A percentile compares a stretch with the other conserved stretches of the same genome.
Evolutionary conservation across 2,797 vertebrate species (phyloP).

Genomic region (Pempheris klunzingeri): DNA sequence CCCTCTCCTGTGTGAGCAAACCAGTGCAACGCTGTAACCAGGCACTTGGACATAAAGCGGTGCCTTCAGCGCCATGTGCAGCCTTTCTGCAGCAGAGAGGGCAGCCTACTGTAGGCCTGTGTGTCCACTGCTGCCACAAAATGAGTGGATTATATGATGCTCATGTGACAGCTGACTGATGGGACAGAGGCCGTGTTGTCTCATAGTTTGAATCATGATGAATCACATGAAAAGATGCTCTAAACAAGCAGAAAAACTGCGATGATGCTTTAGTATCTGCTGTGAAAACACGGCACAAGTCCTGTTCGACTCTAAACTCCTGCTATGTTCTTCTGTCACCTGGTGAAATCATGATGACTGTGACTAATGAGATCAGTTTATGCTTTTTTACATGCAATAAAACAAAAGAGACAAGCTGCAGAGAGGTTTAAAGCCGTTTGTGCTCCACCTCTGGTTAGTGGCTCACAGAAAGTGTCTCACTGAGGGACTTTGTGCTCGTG

Average conservation of each 20-base stretch:
- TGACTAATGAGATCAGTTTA: slow-evolving; percentile 2
- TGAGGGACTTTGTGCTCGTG: too few relatives aligned
- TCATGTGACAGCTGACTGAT: slow-evolving; percentile 51
- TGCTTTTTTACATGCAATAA: slow-evolving; percentile 15
- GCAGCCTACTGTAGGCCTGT: slow-evolving; percentile 67
- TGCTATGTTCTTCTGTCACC: neutral
- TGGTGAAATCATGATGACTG: neutral
- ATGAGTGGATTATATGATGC: slow-evolving; percentile 63
- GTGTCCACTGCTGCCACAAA: slow-evolving; percentile 60
- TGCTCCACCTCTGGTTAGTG: too few relatives aligned
- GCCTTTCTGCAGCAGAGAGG: slow-evolving; percentile 67
- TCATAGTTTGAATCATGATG: neutral
- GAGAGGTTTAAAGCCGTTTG: too few relatives aligned
- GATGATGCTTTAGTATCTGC: neutral
- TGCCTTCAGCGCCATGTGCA: slow-evolving; percentile 80
- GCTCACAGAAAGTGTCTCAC: too few relatives aligned
- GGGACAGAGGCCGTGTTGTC: slow-evolving; percentile 41
- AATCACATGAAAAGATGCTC: neutral
- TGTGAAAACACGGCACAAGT: neutral
- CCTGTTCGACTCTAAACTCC: neutral
- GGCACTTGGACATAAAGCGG: slow-evolving; percentile 92
- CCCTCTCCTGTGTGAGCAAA: slow-evolving; percentile 77
- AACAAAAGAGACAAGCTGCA: neutral
- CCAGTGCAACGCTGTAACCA: slow-evolving; percentile 89
- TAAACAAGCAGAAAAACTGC: neutral